phyloP scores from a whole-genome alignment of 2,113 vertebrate genomes.

The Carassius gibelio region DNA sequence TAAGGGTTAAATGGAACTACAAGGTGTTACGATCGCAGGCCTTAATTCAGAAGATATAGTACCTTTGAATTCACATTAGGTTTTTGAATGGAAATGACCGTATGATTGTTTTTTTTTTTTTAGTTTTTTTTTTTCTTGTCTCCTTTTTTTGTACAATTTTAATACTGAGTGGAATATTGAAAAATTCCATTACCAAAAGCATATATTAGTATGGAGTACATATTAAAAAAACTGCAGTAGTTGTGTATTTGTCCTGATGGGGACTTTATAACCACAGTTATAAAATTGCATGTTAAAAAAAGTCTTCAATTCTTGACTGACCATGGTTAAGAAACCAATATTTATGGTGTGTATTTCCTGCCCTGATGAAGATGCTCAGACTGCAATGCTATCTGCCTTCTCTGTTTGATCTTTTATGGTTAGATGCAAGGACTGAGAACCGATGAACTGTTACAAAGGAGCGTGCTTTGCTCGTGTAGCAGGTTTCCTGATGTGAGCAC shows the following conservation, averaged over 20 bases:
- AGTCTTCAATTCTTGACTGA: conserved; percentile 49
- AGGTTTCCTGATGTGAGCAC: conserved; percentile 26
- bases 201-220: conserved; percentile 57
- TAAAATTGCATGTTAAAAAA: conserved; percentile 60
- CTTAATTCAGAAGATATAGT: conserved; percentile 61
- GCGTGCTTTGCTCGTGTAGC: conserved; percentile 37
- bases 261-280: conserved; percentile 60
- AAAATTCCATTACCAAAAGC: conserved; percentile 49
- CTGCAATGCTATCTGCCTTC: conserved; percentile 62
- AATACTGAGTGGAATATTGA: conserved; percentile 36
- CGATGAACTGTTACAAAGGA: background rate
- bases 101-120: conserved; percentile 49
- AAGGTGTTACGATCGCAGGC: conserved; percentile 66
- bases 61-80: conserved; percentile 24
- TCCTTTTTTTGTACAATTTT: conserved; percentile 59
- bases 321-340: conserved; percentile 49
- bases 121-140: background rate
- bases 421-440: conserved; percentile 33
- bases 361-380: conserved; percentile 56
- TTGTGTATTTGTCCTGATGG: conserved; percentile 56
- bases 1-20: conserved; percentile 62
- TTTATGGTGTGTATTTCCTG: conserved; percentile 28
- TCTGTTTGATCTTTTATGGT: conserved; percentile 55
- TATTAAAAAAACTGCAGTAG: conserved; percentile 62
- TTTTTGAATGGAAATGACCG: conserved; percentile 52